Base-by-base conservation (phyloP, 2,113 vertebrate genomes). In the Urocitellus parryii region DNA sequence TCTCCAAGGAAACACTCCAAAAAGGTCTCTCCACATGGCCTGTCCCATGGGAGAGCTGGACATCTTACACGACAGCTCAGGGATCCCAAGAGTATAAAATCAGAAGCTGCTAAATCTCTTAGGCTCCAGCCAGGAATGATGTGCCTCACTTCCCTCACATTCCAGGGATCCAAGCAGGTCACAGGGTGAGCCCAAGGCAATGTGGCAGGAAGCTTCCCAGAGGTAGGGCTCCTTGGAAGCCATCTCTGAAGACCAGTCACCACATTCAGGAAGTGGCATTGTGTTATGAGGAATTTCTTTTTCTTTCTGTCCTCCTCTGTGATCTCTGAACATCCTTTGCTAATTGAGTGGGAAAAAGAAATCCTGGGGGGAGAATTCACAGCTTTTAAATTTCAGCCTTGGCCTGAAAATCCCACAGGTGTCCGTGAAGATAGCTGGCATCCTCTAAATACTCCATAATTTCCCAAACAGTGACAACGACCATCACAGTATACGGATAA, bases 401-500 rank as follows among this genome's bases (percentile, higher is more conserved):
- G 22, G n/a, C 3, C 5, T 8, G n/a, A 9, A 45, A 48, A 18
- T 87, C 39, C 13, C 70, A 90, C 93, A 87, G 83, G 93, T 85
- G 72, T 63, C 67, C 51, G 17, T 32, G 37, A 45, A 96, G 45
- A 73, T 24, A 77, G 42, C 0, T 72, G 65, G 37, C 67, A 51
- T 81, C 29, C 79, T 85, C n/a, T 80, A 78, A 97, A 91, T 78
- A 34, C 61, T 65, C 68, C 83, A 29, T 63, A 79, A 96, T 90
- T 65, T 70, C 67, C 86, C 29, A 25, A 12, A 81, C 58, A 24
- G 73, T 63, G 70, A 80, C 83, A 79, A 89, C 73, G 90, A 92
- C 58, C 51, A 68, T 51, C 13, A 85, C 8, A 74, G 81, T 61
- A 25, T 18, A 51, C 83, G 32, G 78, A 94, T 73, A 90, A 72